phyloP scores from a whole-genome alignment of 2,113 vertebrate species.

The Gambusia holbrooki region DNA sequence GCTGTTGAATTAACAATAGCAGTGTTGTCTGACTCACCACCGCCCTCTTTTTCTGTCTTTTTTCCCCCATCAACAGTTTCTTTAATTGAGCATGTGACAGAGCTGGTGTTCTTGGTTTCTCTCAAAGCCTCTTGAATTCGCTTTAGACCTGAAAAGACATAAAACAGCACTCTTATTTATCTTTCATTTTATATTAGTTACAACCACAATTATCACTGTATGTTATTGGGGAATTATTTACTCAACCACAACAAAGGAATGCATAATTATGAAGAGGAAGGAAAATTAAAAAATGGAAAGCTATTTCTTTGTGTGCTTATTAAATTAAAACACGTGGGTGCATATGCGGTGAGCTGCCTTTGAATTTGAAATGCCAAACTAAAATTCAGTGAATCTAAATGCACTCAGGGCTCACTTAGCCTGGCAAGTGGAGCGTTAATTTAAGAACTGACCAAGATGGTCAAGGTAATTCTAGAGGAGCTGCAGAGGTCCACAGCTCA shows the following conservation, averaged over 20 bases:
- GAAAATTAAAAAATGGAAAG: neutral
- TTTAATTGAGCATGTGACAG: conserved; percentile 38
- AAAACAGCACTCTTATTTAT: conserved; percentile 14
- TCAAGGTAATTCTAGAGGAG: neutral
- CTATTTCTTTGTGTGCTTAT: neutral
- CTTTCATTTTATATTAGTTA: neutral
- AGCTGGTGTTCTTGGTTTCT: conserved; percentile 62
- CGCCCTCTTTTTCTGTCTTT: conserved; percentile 66
- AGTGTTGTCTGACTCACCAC: conserved; percentile 59
- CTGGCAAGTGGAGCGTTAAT: too few species aligned
- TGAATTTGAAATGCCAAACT: too few species aligned
- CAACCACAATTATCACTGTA: neutral
- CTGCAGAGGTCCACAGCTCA: neutral
- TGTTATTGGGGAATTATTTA: neutral
- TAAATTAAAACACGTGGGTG: neutral
- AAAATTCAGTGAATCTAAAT: too few species aligned
- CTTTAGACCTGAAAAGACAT: conserved; percentile 84
- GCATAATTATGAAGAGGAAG: neutral
- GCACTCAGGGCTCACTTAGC: too few species aligned
- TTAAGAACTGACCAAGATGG: too few species aligned
- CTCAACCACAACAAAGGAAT: neutral
- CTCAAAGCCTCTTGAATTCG: conserved; percentile 85
- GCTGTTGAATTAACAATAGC: conserved; percentile 60
- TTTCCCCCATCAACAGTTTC: conserved; percentile 37
- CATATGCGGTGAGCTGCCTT: too few species aligned